Percentiles rank a stretch among this genome's conserved stretches.
Conservation (phyloP, 2,797 vertebrate genomes). For the Poeciliopsis turneri region DNA sequence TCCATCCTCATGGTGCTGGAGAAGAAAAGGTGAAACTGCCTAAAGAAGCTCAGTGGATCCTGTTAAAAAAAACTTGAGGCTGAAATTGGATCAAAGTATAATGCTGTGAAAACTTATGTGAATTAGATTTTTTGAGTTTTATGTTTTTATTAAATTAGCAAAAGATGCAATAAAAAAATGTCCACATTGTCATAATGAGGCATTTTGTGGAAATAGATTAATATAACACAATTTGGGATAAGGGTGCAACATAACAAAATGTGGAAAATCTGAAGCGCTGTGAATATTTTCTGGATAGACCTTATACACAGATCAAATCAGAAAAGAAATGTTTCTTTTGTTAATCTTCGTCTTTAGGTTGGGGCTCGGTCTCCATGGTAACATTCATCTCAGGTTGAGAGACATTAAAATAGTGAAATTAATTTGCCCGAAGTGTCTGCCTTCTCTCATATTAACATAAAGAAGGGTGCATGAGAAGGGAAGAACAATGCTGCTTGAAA, state of each 20-base stretch:
- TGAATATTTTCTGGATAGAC: background rate
- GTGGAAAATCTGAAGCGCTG: background rate
- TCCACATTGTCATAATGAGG: no score
- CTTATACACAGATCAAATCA: background rate
- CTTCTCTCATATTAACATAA: slow-evolving; percentile 21
- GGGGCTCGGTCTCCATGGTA: slow-evolving; percentile 56
- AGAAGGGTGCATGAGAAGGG: background rate
- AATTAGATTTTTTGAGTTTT: no score
- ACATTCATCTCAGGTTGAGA: slow-evolving; percentile 47
- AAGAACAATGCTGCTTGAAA: slow-evolving; percentile 32
- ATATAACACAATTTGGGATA: no score
- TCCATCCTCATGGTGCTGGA: background rate
- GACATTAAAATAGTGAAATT: slow-evolving; percentile 50
- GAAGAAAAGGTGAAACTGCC: background rate
- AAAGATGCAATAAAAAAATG: background rate
- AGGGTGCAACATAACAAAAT: no score
- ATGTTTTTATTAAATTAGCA: no score
- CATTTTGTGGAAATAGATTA: no score
- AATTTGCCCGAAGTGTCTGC: slow-evolving; percentile 50
- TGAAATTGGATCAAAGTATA: background rate
- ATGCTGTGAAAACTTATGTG: background rate
- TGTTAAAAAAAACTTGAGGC: background rate
- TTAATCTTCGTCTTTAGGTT: slow-evolving; percentile 41
- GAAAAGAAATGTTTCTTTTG: slow-evolving; percentile 18
- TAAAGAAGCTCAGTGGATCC: background rate